Evolutionary conservation across 2,797 vertebrate genomes (phyloP), one percentile per base, ranked within the genome.

Genomic region (Tragelaphus eurycerus): DNA sequence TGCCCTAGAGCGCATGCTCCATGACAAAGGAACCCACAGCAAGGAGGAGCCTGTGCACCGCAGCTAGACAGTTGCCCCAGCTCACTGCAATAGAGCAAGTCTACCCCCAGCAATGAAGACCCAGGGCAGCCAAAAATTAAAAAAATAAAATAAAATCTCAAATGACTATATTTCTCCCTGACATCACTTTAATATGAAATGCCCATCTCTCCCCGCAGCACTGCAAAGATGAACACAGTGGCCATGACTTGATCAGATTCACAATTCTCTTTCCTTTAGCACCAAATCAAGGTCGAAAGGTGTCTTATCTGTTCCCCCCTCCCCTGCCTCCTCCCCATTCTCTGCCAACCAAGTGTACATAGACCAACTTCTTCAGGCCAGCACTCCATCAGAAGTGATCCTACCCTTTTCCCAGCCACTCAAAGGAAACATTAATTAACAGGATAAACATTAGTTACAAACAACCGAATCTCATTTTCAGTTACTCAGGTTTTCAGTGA

Each of bases 11-110:
- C 64, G 19, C 5, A 2, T 1, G 64, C 9, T 38, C 64, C 34
- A 3, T 1, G 2, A 23, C 0, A 0, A 71, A 71, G 19, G 34
- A 38, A 71, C 4, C 64, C 64, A 38, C n/a, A 38, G 64, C 67
- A 71, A 23, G 6, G 67, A 23, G 67, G 19, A 59, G 23, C 23
- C 57, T 10, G 23, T 59, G 57, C 57, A 59, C 4, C 4, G 4
- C 34, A 34, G 0, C 19, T 71, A 11, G n/a, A 12, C 5, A 6
- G 67, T 12, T 71, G 34, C 34, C 67, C 67, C 34, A 38, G 67
- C 10, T 71, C 67, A 12, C 67, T 38, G 34, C 67, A 38, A 6
- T 13, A 71, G 62, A 17, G 60, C 7, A 38, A 13, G 19, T 38
- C 67, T 10, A 13, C 19, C 13, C 0, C 0, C 19, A 38, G 67